A percentile compares a stretch with the other conserved stretches of the same genome.
Evolutionary conservation across 2,888 invertebrate species (phyloP).

Genomic region (Loripinus fragilis): DNA sequence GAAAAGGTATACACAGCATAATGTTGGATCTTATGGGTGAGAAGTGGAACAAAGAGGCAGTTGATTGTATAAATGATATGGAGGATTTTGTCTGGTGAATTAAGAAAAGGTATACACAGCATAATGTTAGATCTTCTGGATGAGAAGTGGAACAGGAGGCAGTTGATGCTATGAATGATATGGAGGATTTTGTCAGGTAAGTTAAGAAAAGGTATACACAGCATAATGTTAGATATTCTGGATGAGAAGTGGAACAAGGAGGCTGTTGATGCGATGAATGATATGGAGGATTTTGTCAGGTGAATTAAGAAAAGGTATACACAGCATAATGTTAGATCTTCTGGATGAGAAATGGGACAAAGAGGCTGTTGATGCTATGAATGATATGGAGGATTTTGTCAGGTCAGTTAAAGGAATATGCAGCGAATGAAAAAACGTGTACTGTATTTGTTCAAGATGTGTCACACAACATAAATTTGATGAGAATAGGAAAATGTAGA

Average conservation of each 20-base stretch:
- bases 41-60: conserved; percentile 5
- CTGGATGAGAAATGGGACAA: conserved; percentile 14
- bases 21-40: neutral
- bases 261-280: too few relatives aligned
- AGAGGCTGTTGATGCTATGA: conserved; percentile 17
- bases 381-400: conserved; percentile 17
- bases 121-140: neutral
- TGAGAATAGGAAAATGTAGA: too few relatives aligned
- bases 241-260: too few relatives aligned
- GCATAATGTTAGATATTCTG: too few relatives aligned
- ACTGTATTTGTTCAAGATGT: too few relatives aligned
- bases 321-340: conserved; percentile 3
- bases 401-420: neutral
- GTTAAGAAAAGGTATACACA: too few relatives aligned
- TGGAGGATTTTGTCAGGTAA: conserved; percentile 12
- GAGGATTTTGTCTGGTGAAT: conserved; percentile 1
- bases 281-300: too few relatives aligned
- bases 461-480: too few relatives aligned
- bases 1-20: neutral
- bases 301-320: conserved; percentile 1
- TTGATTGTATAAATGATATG: too few relatives aligned
- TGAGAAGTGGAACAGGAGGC: conserved; percentile 12
- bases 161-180: conserved; percentile 11
- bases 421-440: too few relatives aligned
- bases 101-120: neutral